Evolutionary conservation across 2,888 invertebrate genomes (phyloP).

Genomic region (Beris chalybata): DNA sequence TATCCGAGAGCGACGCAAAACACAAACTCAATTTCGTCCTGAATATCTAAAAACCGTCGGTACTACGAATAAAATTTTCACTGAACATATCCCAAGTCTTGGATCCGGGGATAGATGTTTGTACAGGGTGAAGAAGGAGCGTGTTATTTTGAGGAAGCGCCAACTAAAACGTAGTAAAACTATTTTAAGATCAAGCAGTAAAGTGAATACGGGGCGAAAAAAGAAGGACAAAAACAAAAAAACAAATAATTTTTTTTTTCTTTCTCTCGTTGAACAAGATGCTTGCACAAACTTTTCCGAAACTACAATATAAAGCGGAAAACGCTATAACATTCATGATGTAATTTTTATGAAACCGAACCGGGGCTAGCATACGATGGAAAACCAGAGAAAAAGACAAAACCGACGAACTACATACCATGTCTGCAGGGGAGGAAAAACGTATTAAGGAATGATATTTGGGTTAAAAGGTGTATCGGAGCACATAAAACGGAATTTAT

Average conservation of each 20-base stretch:
- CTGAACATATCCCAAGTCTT: too few species aligned
- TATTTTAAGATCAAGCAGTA: conserved; percentile 10
- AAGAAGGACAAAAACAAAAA: background rate
- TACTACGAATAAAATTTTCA: too few species aligned
- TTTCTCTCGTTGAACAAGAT: too few species aligned
- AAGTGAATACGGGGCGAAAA: background rate
- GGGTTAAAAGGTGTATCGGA: conserved; percentile 44
- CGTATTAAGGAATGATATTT: conserved; percentile 37
- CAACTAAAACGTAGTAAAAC: conserved; percentile 13
- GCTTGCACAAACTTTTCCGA: too few species aligned
- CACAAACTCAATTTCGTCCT: too few species aligned
- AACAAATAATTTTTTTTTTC: background rate
- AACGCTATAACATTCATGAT: conserved; percentile 6
- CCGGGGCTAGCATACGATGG: background rate
- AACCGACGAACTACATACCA: background rate
- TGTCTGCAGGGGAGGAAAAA: conserved; percentile 2
- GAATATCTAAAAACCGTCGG: too few species aligned
- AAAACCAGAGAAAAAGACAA: background rate
- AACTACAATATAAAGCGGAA: too few species aligned
- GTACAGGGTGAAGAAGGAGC: background rate
- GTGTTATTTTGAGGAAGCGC: conserved; percentile 3
- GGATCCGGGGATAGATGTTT: background rate
- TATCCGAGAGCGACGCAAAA: too few species aligned
- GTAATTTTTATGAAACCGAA: conserved; percentile 12
- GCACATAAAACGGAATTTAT: conserved; percentile 44